These are phyloP conservation scores for Tenthredo distinguenda DNA, from an alignment of 2,888 invertebrate genomes.

Conservation along the genomic window DNA sequence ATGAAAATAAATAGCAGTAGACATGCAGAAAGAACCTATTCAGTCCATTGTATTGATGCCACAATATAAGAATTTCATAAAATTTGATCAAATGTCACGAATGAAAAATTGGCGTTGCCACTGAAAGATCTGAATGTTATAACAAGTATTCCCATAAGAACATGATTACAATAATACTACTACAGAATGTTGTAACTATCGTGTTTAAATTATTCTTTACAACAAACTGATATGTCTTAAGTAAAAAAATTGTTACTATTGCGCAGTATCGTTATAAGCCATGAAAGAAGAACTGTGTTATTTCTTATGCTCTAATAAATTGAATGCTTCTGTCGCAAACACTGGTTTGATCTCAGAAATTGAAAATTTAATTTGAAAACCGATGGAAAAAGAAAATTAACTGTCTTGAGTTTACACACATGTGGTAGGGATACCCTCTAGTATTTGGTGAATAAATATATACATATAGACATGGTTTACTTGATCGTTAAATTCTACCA, in stretches of 20 bases:
- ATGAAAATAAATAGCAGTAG: background rate
- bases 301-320: slow-evolving; percentile 43
- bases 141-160: slow-evolving; percentile 14
- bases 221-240: slow-evolving; percentile 35
- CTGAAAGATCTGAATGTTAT: slow-evolving; percentile 21
- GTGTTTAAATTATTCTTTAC: slow-evolving; percentile 33
- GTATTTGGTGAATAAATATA: slow-evolving; percentile 21
- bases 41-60: slow-evolving; percentile 19
- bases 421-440: slow-evolving; percentile 18
- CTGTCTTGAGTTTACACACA: slow-evolving; percentile 4
- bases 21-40: background rate
- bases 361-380: slow-evolving; percentile 18
- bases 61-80: slow-evolving; percentile 15
- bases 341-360: slow-evolving; percentile 44
- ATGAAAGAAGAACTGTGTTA: slow-evolving; percentile 22
- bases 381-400: background rate
- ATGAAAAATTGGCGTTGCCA: slow-evolving; percentile 15
- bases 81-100: background rate
- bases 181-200: slow-evolving; percentile 11
- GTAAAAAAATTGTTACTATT: slow-evolving; percentile 41
- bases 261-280: slow-evolving; percentile 19
- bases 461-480: slow-evolving; percentile 23
- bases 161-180: slow-evolving; percentile 17
- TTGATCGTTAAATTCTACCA: slow-evolving; percentile 26
- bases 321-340: slow-evolving; percentile 46